Evolutionary conservation across 2,113 vertebrate genomes (phyloP), one percentile per base, ranked within the genome.

Genomic region (Charina bottae): DNA sequence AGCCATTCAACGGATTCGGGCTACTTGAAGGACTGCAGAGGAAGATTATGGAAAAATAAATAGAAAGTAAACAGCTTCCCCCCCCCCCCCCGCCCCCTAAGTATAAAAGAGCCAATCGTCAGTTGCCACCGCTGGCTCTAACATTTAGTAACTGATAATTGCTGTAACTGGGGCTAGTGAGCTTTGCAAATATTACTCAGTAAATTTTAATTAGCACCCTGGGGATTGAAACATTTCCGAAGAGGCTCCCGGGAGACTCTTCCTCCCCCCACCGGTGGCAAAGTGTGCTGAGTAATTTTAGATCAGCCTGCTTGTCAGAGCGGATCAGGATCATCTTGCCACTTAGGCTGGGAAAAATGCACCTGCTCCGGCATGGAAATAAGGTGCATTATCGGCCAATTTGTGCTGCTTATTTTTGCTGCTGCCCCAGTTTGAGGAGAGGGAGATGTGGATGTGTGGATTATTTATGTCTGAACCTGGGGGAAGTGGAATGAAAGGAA

Each of bases 201-300:
- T 96, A 98, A 98, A 98, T 97, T 98, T 98, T 98, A 98, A 98
- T 98, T 98, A 98, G 96, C 95, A 97, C 97, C 96, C 96, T 58
- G 90, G 97, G 96, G 96, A 98, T 89, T 96, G 96, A 97, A 96
- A 95, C 96, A 96, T 96, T 97, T 96, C 90, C 56, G 96, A 96
- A 95, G 88, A 97, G 96, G 94, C 97, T 97, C 96, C 93, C 94
- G 94, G 95, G 97, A 97, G 92, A 95, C 92, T 96, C 94, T 94
- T 87, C 83, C 87, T 96, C 78, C 90, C 94, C 15, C 37, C 96
- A 95, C 94, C 94, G 96, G 92, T 96, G 93, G 95, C 64, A 62
- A 97, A 97, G 95, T 97, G 89, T 96, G 96, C 96, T 96, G 96
- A 97, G 97, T 98, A 98, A 98, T 98, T 98, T 98, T 97, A 97